Conservation (phyloP, 1,140 invertebrate species). For the Argopecten irradians region DNA sequence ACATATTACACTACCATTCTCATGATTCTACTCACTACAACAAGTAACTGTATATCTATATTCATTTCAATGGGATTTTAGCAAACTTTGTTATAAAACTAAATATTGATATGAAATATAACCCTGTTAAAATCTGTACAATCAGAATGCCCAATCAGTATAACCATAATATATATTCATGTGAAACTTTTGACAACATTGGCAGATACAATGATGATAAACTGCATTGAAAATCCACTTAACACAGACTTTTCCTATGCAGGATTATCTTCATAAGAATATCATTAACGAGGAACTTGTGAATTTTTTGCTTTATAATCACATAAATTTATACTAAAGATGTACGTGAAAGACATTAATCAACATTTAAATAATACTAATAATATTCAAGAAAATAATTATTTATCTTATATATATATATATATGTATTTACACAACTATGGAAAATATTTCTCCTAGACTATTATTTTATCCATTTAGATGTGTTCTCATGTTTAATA, state of each 20-base stretch:
- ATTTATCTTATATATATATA: background rate
- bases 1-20: background rate
- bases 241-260: background rate
- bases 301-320: background rate
- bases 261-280: background rate
- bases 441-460: background rate
- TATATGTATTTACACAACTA: background rate
- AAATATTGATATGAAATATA: background rate
- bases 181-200: background rate
- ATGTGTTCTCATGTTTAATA: too few species aligned
- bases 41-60: background rate
- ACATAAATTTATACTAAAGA: background rate
- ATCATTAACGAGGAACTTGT: background rate
- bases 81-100: background rate
- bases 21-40: background rate
- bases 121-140: background rate
- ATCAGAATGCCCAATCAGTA: background rate
- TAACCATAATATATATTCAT: background rate
- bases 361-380: background rate
- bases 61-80: background rate
- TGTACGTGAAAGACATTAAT: background rate
- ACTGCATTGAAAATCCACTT: background rate
- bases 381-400: background rate
- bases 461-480: too few species aligned
- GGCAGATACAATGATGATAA: conserved; percentile 9